Percentiles rank a stretch among this genome's conserved stretches.
These are phyloP conservation scores for Drepana arcuata DNA, from an alignment of 1,140 invertebrate genomes.

Conservation along the genomic window DNA sequence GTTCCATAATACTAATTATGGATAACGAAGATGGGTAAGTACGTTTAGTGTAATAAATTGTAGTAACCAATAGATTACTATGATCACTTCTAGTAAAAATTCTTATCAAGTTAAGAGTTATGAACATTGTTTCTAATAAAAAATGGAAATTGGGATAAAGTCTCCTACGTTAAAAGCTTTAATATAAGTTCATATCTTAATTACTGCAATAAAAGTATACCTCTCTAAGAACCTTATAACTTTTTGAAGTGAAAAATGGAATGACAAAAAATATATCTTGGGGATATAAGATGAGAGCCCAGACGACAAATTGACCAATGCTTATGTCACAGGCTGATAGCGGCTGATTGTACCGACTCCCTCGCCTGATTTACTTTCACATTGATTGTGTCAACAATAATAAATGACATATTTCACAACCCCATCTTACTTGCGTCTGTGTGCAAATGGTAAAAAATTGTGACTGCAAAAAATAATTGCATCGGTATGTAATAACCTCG, in stretches of 20 bases:
- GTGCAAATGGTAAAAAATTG: too few species aligned
- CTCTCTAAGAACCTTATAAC: constrained; percentile 51
- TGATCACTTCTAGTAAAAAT: too few species aligned
- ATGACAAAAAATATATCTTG: constrained; percentile 48
- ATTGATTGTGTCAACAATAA: constrained; percentile 29
- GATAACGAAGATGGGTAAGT: too few species aligned
- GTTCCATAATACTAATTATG: too few species aligned
- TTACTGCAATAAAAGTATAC: constrained; percentile 60
- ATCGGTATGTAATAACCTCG: too few species aligned
- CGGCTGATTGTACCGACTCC: constrained; percentile 22
- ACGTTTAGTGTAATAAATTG: too few species aligned
- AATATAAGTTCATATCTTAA: constrained; percentile 58
- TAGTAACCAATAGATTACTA: too few species aligned
- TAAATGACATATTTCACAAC: constrained; percentile 45
- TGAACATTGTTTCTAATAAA: constrained; percentile 21
- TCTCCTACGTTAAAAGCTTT: constrained; percentile 41
- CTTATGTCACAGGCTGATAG: constrained; percentile 32
- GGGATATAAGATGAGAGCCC: constrained; percentile 34
- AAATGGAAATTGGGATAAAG: constrained; percentile 21
- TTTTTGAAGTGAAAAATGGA: constrained; percentile 51
- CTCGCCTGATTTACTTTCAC: constrained; percentile 14
- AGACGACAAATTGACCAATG: constrained; percentile 53
- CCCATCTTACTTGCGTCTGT: too few species aligned
- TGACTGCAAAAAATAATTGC: too few species aligned
- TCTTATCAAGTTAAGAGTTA: too few species aligned